These are phyloP conservation scores for Atherix ibis DNA, from an alignment of 2,888 invertebrate genomes.

Conservation along the genomic window DNA sequence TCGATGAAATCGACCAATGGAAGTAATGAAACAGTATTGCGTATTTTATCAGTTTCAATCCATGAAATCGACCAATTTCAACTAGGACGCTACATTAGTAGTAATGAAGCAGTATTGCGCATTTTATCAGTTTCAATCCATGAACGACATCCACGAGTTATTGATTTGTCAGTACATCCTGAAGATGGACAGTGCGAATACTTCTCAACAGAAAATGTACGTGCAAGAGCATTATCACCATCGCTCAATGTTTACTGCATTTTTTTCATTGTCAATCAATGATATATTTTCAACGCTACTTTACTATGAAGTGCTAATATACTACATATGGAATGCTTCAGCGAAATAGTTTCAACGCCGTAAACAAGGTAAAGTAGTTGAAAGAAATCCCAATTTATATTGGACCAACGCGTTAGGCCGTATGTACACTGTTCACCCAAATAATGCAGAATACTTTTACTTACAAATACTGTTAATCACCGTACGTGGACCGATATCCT, in stretches of 20 bases:
- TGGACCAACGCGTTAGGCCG: constrained; percentile 8
- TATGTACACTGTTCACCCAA: too few species aligned
- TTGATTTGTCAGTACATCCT: too few species aligned
- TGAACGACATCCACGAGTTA: too few species aligned
- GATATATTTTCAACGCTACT: constrained; percentile 16
- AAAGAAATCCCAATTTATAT: constrained; percentile 9
- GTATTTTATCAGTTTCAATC: constrained; percentile 11
- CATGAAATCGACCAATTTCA: constrained; percentile 6
- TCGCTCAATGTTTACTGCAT: too few species aligned
- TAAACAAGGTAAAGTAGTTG: constrained; percentile 10
- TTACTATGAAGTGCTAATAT: too few species aligned
- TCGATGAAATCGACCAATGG: too few species aligned
- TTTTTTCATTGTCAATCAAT: constrained; percentile 13
- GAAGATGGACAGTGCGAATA: constrained; percentile 15
- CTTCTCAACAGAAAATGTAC: too few species aligned
- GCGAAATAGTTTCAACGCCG: constrained; percentile 19
- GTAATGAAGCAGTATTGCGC: constrained; percentile 4
- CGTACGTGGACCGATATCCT: too few species aligned
- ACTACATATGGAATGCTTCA: constrained; percentile 18
- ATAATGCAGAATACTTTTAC: too few species aligned
- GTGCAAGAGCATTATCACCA: constrained; percentile 14
- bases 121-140: constrained; percentile 4
- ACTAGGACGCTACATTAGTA: constrained; percentile 15
- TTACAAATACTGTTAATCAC: neutral
- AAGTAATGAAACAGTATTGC: constrained; percentile 20